Evolutionary conservation across 2,888 invertebrate genomes (phyloP), one percentile per base, ranked within the genome.

Genomic region (Nineta flava): DNA sequence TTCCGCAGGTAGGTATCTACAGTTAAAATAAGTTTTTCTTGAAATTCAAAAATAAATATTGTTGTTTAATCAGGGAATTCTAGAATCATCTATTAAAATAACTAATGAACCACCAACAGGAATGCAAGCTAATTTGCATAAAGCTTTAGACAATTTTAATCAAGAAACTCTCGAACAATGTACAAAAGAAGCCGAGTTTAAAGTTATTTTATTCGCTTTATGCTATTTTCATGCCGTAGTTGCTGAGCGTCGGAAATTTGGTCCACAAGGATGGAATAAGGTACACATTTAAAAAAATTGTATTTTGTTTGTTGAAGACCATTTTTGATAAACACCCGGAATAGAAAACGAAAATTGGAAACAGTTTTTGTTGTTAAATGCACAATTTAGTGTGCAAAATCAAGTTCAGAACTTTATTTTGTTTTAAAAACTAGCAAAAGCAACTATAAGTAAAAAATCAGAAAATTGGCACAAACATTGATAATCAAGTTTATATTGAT

Each of bases 211-310:
- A 34, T 96, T 94, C 65, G 81, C 93, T 0, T 71, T 96, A 0
- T 93, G 92, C 61, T 96, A 96, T 63, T 96, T 96, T 66, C 96
- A 96, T 64, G 95, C 95, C 0, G 93, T 94, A 0, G 93, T 95
- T 0, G 92, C 93, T 0, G 92, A 96, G 65, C 73, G 88, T 45
- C 73, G 88, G 43, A 96, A 96, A 68, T 96, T 96, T 62, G 95
- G 95, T 0, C 90, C 95, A 1, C 95, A 87, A 61, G 92, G 92
- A 3, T 93, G 92, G 92, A 93, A 93, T 60, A 86, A 93, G 68
- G 82, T 48, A 21, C 13, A 16, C 10, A 16, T 17, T n/a, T 34
- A 34, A 5, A 17, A 38, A 38, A 38, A 13, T 38, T 38, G 7
- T 32, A 32, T 32, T 32, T n/a, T n/a, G n/a, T n/a, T n/a, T n/a